Evolutionary conservation across 2,797 vertebrate genomes (phyloP).

Genomic region (Chelon auratus): DNA sequence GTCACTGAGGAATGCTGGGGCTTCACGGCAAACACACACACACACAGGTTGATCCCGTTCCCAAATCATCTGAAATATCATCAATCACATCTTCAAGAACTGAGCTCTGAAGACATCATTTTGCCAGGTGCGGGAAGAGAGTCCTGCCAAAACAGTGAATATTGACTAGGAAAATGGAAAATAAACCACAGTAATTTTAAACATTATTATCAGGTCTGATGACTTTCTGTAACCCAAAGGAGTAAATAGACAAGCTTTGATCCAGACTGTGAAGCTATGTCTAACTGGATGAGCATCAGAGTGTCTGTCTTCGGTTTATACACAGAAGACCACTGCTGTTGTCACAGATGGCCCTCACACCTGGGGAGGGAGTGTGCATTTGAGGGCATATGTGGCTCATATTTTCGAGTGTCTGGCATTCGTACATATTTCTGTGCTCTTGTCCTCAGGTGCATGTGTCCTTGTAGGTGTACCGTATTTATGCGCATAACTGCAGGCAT

Average conservation of each 20-base stretch:
- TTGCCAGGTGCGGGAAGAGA: conserved; percentile 54
- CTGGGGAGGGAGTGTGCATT: conserved; percentile 33
- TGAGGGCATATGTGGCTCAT: conserved; percentile 29
- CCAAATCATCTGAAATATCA: conserved; percentile 53
- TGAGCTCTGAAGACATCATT: conserved; percentile 28
- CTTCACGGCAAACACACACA: conserved; percentile 36
- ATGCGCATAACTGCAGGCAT: conserved; percentile 25
- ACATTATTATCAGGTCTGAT: conserved; percentile 62
- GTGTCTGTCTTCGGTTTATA: conserved; percentile 58
- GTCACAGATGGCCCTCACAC: conserved; percentile 68
- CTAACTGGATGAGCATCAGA: conserved; percentile 62
- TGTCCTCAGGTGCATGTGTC: conserved; percentile 44
- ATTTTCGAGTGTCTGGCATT: conserved; percentile 33
- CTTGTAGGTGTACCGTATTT: conserved; percentile 18
- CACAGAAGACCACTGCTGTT: conserved; percentile 58
- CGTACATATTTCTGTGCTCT: conserved; percentile 13
- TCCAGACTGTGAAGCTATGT: conserved; percentile 69
- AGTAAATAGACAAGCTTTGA: conserved; percentile 57
- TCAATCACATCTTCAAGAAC: conserved; percentile 46
- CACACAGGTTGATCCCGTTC: conserved; percentile 28
- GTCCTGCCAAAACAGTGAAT: conserved; percentile 52
- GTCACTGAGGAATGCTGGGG: conserved; percentile 62
- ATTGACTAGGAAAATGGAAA: conserved; percentile 63
- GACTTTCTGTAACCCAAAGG: conserved; percentile 50
- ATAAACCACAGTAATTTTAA: conserved; percentile 68